Evolutionary conservation across 2,888 invertebrate species (phyloP), one percentile per base, ranked within the genome.

Genomic region (Erannis defoliaria): DNA sequence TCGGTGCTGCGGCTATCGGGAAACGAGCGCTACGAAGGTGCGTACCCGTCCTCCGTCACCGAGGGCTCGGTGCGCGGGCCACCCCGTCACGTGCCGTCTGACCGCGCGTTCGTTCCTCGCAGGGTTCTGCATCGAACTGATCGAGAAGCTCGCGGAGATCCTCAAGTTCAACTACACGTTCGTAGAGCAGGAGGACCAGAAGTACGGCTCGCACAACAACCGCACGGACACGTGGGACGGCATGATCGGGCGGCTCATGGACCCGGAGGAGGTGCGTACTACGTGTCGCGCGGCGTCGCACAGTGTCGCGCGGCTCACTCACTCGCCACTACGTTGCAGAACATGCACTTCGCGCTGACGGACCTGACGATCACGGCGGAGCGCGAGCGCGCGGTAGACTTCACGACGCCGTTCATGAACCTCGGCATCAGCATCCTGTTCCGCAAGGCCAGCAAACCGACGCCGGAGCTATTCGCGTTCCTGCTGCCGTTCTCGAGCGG

Each of bases 331-430:
- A 1, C 9, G 19, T 42, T 42, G 37, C 79, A 97, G 97, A 94
- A 95, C 75, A 96, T 97, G 23, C 96, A 98, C 89, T 94, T 99
- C 80, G 98, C 98, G 2, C 97, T 99, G 64, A 98, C 98, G 0
- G 98, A 99, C 82, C 94, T 99, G 75, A 97, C 97, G 21, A 96
- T 97, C 75, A 98, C 99, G 21, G 96, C 98, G 59, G 96, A 97
- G 76, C 94, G 99, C 64, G 97, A 98, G 88, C 94, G 94, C 68
- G 97, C 95, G 29, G 98, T 98, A 2, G 98, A 99, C 90, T 99
- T 99, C 86, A 98, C 99, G 0, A 97, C 97, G 89, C 99, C 99
- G 0, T 99, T 99, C 87, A 98, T 99, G 97, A 98, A 97, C 88
- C 94, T 99, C 65, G 97, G 97, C 67, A 98, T 98, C 80, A 96